Evolutionary conservation across 2,888 invertebrate species (phyloP), one percentile per base, ranked within the genome.

Genomic region (Machimus rusticus): DNA sequence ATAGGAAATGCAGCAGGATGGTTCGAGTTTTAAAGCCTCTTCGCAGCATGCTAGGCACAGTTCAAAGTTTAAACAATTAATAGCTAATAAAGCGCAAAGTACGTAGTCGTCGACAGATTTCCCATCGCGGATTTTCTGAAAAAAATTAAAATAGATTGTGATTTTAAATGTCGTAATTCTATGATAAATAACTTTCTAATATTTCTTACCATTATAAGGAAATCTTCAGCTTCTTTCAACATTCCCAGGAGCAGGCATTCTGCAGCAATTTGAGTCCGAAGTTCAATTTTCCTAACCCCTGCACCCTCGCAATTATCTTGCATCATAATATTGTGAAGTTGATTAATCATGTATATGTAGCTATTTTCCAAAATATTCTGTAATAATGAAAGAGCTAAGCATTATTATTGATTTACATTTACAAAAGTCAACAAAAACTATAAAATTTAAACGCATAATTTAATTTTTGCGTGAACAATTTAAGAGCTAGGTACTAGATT

Each of bases 51-150:
- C 87, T 16, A 76, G 14, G 19, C 87, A 46, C 16, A 46, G 43
- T 14, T 46, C 43, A 16, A 87, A 51, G 74, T 87, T n/a, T 55
- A 84, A 46, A 12, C 74, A 86, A 3, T 39, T 43, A 12, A 88
- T 14, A 84, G 77, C 82, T 76, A 74, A 77, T 1, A 88, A 66
- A 19, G 88, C 87, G 31, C 84, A 88, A 74, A 85, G 77, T n/a
- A 88, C 31, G 28, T 81, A 86, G 8, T 55, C 28, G 34, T 43
- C 12, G 5, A 87, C 19, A n/a, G 43, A 76, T 12, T 43, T 43
- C 16, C 77, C 43, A 43, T 88, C 88, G 34, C 46, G 66, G 6
- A 88, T 79, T 66, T 88, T 88, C 88, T 88, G n/a, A n/a, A 87
- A 86, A 23, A 76, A 43, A 28, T n/a, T 39, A 1, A 74, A 6